Evolutionary conservation across 2,888 invertebrate genomes (phyloP), one percentile per base, ranked within the genome.

Genomic region (Papilio elwesi): DNA sequence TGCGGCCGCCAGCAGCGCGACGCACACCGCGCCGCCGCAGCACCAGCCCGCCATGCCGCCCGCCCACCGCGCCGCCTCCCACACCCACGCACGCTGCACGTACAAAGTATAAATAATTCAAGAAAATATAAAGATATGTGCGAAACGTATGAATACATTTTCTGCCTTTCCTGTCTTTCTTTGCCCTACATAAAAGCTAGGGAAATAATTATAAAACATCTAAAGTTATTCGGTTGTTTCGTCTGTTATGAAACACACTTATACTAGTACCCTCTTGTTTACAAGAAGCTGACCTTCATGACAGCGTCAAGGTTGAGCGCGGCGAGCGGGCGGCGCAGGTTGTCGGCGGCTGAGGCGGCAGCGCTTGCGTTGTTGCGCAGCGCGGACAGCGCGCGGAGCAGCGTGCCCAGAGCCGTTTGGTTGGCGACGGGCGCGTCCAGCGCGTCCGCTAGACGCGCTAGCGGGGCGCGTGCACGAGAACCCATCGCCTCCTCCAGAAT

Each of bases 21-120:
- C 96, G 92, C 98, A 98, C 67, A 98, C 96, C 36, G 98, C 96
- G 76, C 98, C 95, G 79, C 98, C 95, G 81, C 97, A 95, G 84
- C 97, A 97, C 89, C 98, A 95, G 74, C 98, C 95, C 74, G 97
- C 97, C 95, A 98, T 97, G 74, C 98, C 98, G 78, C 97, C 96
- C 57, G 98, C 97, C 98, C 98, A 98, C 84, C 97, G 95, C 77
- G 95, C 94, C 78, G 96, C 94, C 89, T 97, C 97, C 94, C 96
- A 95, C 88, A 95, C 95, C 90, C 97, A 96, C 59, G 95, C 95
- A 59, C 95, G 94, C 97, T 96, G 86, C 1, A 82, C 83, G 8
- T 9, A 75, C 72, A 75, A 15, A 75, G 1, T 16, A 55, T 10
- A 15, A 11, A 4, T 55, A 16, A 55, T 15, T 55, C 6, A 16